phyloP scores from a whole-genome alignment of 23 tunicate genomes.

The Diplosoma virens region DNA sequence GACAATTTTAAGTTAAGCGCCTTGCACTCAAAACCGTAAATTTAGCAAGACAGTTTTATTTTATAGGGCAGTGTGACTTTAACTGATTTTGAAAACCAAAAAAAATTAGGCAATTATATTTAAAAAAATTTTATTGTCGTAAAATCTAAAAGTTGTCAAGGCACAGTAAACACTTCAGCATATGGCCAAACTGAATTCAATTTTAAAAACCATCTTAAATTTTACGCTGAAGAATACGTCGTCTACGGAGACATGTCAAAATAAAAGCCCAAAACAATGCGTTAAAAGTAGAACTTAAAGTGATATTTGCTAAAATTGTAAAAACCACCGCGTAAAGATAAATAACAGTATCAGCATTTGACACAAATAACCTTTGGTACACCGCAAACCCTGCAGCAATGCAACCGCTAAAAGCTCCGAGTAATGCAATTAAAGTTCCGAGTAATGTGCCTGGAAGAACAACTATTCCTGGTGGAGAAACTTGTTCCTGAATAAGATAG shows the following conservation, averaged over 20 bases:
- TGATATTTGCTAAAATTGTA: slow-evolving; percentile 32
- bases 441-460: neutral
- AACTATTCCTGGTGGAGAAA: slow-evolving; percentile 46
- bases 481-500: slow-evolving; percentile 37
- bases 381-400: slow-evolving; percentile 23
- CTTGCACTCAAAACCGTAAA: too few species aligned
- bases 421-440: slow-evolving; percentile 3
- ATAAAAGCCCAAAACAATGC: slow-evolving; percentile 47
- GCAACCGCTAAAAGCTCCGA: slow-evolving; percentile 23
- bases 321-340: slow-evolving; percentile 64
- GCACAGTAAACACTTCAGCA: too few species aligned
- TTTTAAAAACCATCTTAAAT: too few species aligned
- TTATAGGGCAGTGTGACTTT: too few species aligned
- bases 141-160: too few species aligned
- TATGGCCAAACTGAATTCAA: too few species aligned
- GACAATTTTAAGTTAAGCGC: too few species aligned
- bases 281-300: slow-evolving; percentile 44
- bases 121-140: too few species aligned
- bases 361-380: slow-evolving; percentile 55
- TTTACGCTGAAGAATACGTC: neutral
- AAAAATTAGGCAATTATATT: too few species aligned
- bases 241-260: slow-evolving; percentile 50
- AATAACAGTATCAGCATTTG: slow-evolving; percentile 66
- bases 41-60: too few species aligned
- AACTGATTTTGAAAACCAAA: too few species aligned